Evolutionary conservation across 1,140 invertebrate species (phyloP).

Genomic region (Drosophila serrata): DNA sequence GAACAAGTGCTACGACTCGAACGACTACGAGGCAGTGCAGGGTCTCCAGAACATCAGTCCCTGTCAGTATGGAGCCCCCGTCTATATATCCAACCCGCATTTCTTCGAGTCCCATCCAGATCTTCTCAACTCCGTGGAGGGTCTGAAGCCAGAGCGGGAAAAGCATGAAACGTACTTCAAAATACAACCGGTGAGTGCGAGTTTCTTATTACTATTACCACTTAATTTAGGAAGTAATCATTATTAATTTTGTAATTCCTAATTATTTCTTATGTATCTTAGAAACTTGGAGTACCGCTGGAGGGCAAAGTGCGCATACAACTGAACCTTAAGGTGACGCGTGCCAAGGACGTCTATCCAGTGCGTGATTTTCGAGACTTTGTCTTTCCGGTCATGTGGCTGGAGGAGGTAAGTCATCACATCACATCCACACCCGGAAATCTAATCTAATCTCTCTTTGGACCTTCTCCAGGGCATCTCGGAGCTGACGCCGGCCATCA

Average conservation of each 20-base stretch:
- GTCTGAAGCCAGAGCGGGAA: conserved; percentile 90
- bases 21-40: conserved; percentile 89
- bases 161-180: conserved; percentile 93
- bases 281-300: conserved; percentile 94
- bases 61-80: conserved; percentile 94
- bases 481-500: conserved; percentile 91
- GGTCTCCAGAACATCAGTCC: conserved; percentile 94
- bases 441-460: not conserved
- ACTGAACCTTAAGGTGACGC: conserved; percentile 92
- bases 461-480: conserved; percentile 89
- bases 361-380: conserved; percentile 92
- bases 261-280: conserved; percentile 8
- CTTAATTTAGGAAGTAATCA: not conserved
- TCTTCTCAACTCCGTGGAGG: conserved; percentile 90
- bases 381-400: conserved; percentile 94
- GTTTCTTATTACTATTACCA: conserved; percentile 13
- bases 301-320: conserved; percentile 93
- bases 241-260: conserved; percentile 1
- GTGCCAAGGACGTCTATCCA: conserved; percentile 89
- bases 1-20: conserved; percentile 93
- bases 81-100: conserved; percentile 95
- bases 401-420: conserved; percentile 90
- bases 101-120: conserved; percentile 93
- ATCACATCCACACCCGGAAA: not conserved
- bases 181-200: conserved; percentile 91